phyloP scores from a whole-genome alignment of 30 jellyfish, hydroid and myxozoan species.

The Morbakka virulenta region DNA sequence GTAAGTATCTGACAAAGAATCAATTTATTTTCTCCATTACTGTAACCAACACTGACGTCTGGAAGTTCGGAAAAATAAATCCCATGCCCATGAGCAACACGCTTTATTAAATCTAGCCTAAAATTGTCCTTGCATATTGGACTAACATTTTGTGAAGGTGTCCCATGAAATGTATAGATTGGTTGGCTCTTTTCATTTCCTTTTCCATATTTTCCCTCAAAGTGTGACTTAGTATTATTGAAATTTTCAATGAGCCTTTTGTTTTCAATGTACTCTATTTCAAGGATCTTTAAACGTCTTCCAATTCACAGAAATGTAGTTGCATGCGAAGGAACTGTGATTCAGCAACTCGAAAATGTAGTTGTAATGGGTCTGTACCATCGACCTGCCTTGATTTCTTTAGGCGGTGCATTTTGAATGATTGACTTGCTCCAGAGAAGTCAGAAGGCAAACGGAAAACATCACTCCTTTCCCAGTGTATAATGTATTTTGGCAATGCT shows the following conservation, averaged over 20 bases:
- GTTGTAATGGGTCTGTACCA: slow-evolving; percentile 21
- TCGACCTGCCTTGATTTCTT: slow-evolving; percentile 15
- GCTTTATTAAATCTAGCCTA: background rate
- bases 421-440: too few relatives aligned
- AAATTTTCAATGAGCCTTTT: slow-evolving; percentile 28
- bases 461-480: slow-evolving; percentile 4
- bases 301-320: too few relatives aligned
- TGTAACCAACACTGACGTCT: slow-evolving; percentile 36
- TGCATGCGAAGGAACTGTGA: slow-evolving; percentile 35
- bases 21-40: slow-evolving; percentile 8
- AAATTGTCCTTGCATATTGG: slow-evolving; percentile 23
- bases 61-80: slow-evolving; percentile 56
- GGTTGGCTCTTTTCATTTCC: background rate
- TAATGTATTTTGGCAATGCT: slow-evolving; percentile 56
- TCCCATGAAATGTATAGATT: slow-evolving; percentile 72
- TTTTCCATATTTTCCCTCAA: slow-evolving; percentile 1
- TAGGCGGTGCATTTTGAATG: too few relatives aligned
- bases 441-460: background rate
- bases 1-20: slow-evolving; percentile 35
- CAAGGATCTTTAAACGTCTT: background rate
- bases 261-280: slow-evolving; percentile 24
- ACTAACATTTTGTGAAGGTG: slow-evolving; percentile 24
- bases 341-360: slow-evolving; percentile 57
- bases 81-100: slow-evolving; percentile 56
- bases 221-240: slow-evolving; percentile 9